A percentile compares a stretch with the other conserved stretches of the same genome.
Evolutionary conservation across 2,113 vertebrate genomes (phyloP).

Genomic region (Bagarius yarrelli): DNA sequence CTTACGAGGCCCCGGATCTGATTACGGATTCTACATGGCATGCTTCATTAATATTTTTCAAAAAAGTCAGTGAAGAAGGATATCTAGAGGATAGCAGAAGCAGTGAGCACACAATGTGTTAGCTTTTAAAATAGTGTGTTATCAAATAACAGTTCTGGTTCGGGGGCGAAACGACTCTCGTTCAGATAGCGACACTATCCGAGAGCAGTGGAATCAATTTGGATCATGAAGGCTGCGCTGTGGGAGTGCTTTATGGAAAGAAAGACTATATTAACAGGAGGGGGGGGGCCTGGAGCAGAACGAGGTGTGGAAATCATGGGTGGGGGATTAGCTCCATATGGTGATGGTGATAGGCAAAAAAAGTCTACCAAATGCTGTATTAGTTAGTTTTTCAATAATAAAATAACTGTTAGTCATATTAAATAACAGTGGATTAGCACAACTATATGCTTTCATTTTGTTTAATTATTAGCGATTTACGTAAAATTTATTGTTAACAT

Average conservation of each 20-base stretch:
- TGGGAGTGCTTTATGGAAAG: neutral
- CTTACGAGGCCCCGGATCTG: neutral
- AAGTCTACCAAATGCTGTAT: too few relatives aligned
- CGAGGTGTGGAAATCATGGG: neutral
- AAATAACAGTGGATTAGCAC: too few relatives aligned
- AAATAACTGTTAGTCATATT: too few relatives aligned
- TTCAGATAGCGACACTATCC: neutral
- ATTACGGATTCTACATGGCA: neutral
- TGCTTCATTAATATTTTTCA: slow-evolving; percentile 8
- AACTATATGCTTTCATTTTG: too few relatives aligned
- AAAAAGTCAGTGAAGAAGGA: neutral
- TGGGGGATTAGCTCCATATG: neutral
- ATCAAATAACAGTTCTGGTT: neutral
- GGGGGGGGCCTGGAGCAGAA: neutral
- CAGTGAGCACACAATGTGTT: neutral
- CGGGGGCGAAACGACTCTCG: neutral
- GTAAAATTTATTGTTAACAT: too few relatives aligned
- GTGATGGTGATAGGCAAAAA: neutral
- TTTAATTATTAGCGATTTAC: too few relatives aligned
- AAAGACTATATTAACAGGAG: neutral
- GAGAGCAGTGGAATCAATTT: neutral
- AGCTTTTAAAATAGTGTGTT: neutral
- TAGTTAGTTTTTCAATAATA: too few relatives aligned
- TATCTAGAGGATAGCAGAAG: slow-evolving; percentile 5
- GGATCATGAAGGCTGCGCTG: neutral